Evolutionary conservation across 2,888 invertebrate species (phyloP).

Genomic region (Ischnus inquisitorius): DNA sequence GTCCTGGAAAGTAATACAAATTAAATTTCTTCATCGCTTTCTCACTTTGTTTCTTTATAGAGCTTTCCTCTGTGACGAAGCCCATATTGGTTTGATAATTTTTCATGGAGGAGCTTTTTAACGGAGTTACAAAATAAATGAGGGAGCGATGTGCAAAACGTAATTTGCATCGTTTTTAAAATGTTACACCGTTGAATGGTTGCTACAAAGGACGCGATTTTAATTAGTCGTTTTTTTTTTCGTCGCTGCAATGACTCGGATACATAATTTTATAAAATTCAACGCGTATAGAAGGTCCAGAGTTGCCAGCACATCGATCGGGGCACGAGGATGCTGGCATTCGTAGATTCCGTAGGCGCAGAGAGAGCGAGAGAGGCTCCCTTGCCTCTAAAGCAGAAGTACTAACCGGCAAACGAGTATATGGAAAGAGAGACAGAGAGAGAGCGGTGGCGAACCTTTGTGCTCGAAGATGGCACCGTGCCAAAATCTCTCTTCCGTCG

Average conservation of each 20-base stretch:
- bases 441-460: constrained; percentile 74
- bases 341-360: constrained; percentile 50
- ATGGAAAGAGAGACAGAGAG: constrained; percentile 7
- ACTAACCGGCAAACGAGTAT: constrained; percentile 41
- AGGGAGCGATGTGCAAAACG: too few species aligned
- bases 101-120: too few species aligned
- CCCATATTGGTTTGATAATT: too few species aligned
- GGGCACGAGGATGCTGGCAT: constrained; percentile 56
- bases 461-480: constrained; percentile 78
- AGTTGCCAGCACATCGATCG: constrained; percentile 61
- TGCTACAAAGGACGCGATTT: too few species aligned
- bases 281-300: constrained; percentile 26
- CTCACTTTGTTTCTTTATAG: too few species aligned
- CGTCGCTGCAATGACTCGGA: too few species aligned
- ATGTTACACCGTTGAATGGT: not conserved
- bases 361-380: not conserved
- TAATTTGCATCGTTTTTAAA: not conserved
- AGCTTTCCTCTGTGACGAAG: too few species aligned
- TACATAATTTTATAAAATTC: not conserved
- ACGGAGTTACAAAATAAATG: too few species aligned
- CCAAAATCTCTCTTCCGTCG: constrained; percentile 80
- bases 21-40: too few species aligned
- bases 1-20: too few species aligned
- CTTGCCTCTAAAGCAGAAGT: constrained; percentile 34
- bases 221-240: too few species aligned